Base-by-base conservation (phyloP, 2,797 vertebrate genomes). In the Limosa lapponica region DNA sequence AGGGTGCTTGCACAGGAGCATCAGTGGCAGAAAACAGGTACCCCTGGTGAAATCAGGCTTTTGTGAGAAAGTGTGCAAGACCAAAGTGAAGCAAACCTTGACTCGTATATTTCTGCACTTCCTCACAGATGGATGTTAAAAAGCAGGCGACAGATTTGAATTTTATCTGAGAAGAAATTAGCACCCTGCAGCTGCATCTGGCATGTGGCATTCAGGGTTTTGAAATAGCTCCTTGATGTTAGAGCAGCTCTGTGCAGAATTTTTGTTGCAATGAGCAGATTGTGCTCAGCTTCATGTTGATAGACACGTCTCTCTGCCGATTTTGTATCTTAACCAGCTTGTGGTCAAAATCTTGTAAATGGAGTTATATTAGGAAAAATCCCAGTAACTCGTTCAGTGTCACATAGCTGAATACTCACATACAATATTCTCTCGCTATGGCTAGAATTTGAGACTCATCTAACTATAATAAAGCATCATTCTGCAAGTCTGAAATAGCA, bases 71-170 rank as follows among this genome's bases (percentile, higher is more conserved):
- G 19, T 1, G 17, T 41, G 2, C 49, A 15, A 12, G 18, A 43
- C 34, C 32, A 27, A 22, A 18, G 28, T 12, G 10, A 48, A 57
- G 11, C 3, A n/a, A 28, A 10, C 20, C 10, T 23, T 8, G 27
- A 6, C 49, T 4, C 1, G 0, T 5, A 5, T 11, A 1, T 17
- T 13, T 49, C 39, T 13, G 3, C 4, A 2, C 11, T 8, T 36
- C 34, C 37, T 11, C 17, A 17, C 44, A 78, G 51, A 1, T 13
- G 5, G 8, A 8, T 6, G 16, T 10, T 25, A 19, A 41, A 86
- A 67, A 64, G 6, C n/a, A 46, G 43, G 3, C 3, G 30, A 61
- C 5, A 18, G 23, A 27, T 34, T 48, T 25, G 32, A 30, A 18
- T 59, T 57, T 51, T 25, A 32, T 4, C 54, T 4, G 25, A 46